Percentiles rank a stretch among this genome's conserved stretches.
Conservation (phyloP, 92 coral and sea anemone species). For the Montipora capitata region DNA sequence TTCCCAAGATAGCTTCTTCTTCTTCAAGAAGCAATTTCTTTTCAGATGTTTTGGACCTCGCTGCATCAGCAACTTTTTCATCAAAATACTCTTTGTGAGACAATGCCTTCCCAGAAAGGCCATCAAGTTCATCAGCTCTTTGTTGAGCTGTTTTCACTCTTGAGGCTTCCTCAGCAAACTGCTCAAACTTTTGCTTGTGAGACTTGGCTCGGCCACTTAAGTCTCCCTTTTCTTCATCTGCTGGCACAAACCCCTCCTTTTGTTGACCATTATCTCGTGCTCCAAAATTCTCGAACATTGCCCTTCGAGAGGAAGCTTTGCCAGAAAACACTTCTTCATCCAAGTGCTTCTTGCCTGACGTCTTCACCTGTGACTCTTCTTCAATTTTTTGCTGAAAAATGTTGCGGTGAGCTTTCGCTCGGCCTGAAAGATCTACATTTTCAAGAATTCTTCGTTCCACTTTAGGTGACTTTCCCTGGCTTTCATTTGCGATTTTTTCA, state of each 20-base stretch:
- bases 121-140: slow-evolving; percentile 48
- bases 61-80: slow-evolving; percentile 77
- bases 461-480: slow-evolving; percentile 56
- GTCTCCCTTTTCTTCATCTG: slow-evolving; percentile 71
- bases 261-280: slow-evolving; percentile 64
- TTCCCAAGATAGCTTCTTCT: slow-evolving; percentile 61
- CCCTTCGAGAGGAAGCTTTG: slow-evolving; percentile 82
- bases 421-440: slow-evolving; percentile 74
- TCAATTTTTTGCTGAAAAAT: slow-evolving; percentile 85
- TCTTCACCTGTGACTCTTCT: slow-evolving; percentile 79
- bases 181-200: slow-evolving; percentile 80
- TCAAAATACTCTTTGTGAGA: slow-evolving; percentile 79
- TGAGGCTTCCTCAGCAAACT: slow-evolving; percentile 81
- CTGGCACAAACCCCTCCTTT: slow-evolving; percentile 33
- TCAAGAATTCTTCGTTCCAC: slow-evolving; percentile 75
- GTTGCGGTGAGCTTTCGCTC: slow-evolving; percentile 82
- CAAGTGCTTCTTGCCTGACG: slow-evolving; percentile 50
- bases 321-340: slow-evolving; percentile 81
- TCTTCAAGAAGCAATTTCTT: slow-evolving; percentile 56
- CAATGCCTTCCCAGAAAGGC: slow-evolving; percentile 70
- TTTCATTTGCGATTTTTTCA: slow-evolving; percentile 82
- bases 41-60: slow-evolving; percentile 57
- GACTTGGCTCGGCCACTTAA: slow-evolving; percentile 85
- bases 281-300: slow-evolving; percentile 82
- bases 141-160: slow-evolving; percentile 66